phyloP scores from a whole-genome alignment of 2,113 vertebrate species.

The Phodopus roborovskii region DNA sequence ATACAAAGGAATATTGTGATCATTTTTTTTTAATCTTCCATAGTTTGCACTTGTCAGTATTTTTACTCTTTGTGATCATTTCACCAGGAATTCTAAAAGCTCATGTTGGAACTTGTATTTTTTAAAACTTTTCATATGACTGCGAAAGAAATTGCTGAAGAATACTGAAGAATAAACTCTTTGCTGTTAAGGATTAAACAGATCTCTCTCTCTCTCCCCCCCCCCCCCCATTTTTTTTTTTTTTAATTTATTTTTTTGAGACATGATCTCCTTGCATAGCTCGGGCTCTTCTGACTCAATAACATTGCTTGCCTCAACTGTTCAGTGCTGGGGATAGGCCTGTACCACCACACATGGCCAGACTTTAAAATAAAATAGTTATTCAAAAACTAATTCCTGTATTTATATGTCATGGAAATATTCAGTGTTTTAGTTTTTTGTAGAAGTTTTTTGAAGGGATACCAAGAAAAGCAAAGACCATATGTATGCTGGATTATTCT shows the following conservation, averaged over 20 bases:
- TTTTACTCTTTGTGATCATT: conserved; percentile 36
- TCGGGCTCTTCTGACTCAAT: background rate
- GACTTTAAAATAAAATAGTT: conserved; percentile 47
- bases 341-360: background rate
- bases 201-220: background rate
- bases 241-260: background rate
- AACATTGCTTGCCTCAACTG: too few relatives aligned
- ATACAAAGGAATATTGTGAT: background rate
- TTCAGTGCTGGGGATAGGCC: background rate
- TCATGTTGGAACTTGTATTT: conserved; percentile 48
- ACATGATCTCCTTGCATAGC: background rate
- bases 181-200: background rate
- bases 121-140: conserved; percentile 28
- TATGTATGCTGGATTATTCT: conserved; percentile 31
- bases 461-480: conserved; percentile 45
- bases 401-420: conserved; percentile 17
- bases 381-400: conserved; percentile 43
- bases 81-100: conserved; percentile 31
- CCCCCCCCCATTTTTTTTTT: too few relatives aligned
- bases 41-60: background rate
- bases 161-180: background rate
- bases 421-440: conserved; percentile 58
- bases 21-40: conserved; percentile 40
- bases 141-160: conserved; percentile 19
- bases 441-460: conserved; percentile 22